Percentiles rank a stretch among this genome's conserved stretches.
These are phyloP conservation scores for Dermatemys mawii DNA, from an alignment of 2,113 vertebrate species.

Conservation along the genomic window DNA sequence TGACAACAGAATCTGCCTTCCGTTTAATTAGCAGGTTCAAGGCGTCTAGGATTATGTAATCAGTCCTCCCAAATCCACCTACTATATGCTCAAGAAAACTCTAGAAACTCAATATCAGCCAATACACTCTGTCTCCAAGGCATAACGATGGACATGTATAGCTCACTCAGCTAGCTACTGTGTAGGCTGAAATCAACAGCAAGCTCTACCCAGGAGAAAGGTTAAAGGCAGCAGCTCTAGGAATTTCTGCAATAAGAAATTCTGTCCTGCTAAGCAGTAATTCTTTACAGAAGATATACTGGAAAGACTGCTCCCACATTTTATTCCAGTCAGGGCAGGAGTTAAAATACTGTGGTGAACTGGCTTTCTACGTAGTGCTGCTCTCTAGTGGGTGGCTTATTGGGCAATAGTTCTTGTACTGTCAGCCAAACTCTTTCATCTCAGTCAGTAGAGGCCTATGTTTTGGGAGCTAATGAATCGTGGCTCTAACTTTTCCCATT, in stretches of 20 bases:
- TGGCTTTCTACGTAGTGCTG: constrained; percentile 31
- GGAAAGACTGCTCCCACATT: accelerated
- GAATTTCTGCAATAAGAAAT: not conserved
- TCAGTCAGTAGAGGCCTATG: not conserved
- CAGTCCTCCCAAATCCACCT: not conserved
- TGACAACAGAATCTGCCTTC: not conserved
- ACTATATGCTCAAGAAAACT: not conserved
- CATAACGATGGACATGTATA: not conserved
- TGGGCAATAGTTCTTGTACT: not conserved
- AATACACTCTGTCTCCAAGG: not conserved
- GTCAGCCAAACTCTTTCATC: not conserved
- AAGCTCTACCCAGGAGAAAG: not conserved
- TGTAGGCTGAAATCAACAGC: not conserved
- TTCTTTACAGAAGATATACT: not conserved
- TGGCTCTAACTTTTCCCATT: accelerated
- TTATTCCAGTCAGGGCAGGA: not conserved
- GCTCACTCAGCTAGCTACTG: not conserved
- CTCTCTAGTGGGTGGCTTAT: constrained; percentile 41
- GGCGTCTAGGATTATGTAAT: not conserved
- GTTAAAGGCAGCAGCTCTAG: not conserved
- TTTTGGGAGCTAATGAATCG: not conserved
- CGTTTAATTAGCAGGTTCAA: not conserved
- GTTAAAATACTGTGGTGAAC: not conserved
- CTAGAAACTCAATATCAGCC: not conserved
- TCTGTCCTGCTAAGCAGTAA: not conserved